Evolutionary conservation across 2,797 vertebrate genomes (phyloP).

Genomic region (Microchirus variegatus): DNA sequence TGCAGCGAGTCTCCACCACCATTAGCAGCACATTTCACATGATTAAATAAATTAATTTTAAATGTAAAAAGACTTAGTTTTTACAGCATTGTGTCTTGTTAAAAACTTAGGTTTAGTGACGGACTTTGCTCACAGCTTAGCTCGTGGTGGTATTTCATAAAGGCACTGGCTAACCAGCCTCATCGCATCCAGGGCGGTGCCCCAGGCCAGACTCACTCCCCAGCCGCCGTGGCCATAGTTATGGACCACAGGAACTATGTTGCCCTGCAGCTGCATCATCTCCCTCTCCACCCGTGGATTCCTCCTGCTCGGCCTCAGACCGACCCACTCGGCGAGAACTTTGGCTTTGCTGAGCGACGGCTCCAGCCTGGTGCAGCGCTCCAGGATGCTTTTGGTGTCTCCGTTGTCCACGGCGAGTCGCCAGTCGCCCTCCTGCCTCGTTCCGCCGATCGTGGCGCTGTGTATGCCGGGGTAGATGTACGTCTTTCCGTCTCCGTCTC

Average conservation of each 20-base stretch:
- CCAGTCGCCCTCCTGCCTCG: constrained; percentile 85
- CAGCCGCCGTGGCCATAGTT: constrained; percentile 91
- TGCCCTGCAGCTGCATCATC: constrained; percentile 58
- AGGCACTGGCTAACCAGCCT: constrained; percentile 81
- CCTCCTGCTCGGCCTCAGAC: constrained; percentile 86
- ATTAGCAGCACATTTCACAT: no score
- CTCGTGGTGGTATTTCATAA: constrained; percentile 43
- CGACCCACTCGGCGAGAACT: constrained; percentile 80
- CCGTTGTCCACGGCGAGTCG: constrained; percentile 73
- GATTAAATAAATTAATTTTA: no score
- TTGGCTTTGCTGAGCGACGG: constrained; percentile 81
- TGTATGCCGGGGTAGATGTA: constrained; percentile 90
- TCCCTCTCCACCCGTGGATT: constrained; percentile 84
- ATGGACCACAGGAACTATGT: constrained; percentile 84
- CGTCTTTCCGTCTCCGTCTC: constrained; percentile 81
- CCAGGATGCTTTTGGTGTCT: constrained; percentile 80
- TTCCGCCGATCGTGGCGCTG: constrained; percentile 87
- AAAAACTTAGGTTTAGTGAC: not conserved
- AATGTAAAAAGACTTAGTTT: no score
- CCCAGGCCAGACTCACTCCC: constrained; percentile 88
- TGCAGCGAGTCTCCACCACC: no score
- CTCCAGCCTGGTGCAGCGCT: constrained; percentile 84
- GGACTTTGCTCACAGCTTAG: constrained; percentile 68
- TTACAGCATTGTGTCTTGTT: no score
- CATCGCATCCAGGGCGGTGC: constrained; percentile 84